Conservation (phyloP, 2,113 vertebrate species). For the Castor canadensis region DNA sequence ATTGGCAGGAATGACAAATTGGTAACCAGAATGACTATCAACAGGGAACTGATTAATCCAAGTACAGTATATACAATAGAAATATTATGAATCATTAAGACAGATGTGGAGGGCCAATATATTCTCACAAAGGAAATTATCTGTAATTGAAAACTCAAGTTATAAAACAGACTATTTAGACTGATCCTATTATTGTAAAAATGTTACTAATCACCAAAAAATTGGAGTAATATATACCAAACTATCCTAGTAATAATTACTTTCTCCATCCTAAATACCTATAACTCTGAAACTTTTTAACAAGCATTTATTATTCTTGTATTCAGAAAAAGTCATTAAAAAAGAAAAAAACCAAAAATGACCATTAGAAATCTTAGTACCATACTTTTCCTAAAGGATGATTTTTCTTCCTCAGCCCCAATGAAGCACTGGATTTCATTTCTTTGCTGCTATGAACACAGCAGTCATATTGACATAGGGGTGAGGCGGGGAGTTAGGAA, state of each 20-base stretch:
- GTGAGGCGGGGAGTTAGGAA: no score
- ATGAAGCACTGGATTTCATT: not conserved
- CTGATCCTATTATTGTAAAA: not conserved
- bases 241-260: not conserved
- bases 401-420: not conserved
- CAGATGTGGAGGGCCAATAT: not conserved
- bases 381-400: not conserved
- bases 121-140: not conserved
- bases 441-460: not conserved
- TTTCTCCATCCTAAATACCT: not conserved
- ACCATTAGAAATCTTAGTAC: not conserved
- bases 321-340: not conserved
- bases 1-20: not conserved
- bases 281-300: not conserved
- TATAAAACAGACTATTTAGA: not conserved
- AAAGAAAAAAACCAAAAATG: not conserved
- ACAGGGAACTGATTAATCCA: not conserved
- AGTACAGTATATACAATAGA: not conserved
- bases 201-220: not conserved
- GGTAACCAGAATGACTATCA: not conserved
- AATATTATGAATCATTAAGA: conserved; percentile 34
- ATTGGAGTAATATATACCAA: not conserved
- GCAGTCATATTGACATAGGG: not conserved
- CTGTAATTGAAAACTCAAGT: not conserved
- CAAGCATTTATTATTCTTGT: conserved; percentile 1